These are phyloP conservation scores for Nomada lathburiana DNA, from an alignment of 2,888 invertebrate genomes.

Conservation along the genomic window DNA sequence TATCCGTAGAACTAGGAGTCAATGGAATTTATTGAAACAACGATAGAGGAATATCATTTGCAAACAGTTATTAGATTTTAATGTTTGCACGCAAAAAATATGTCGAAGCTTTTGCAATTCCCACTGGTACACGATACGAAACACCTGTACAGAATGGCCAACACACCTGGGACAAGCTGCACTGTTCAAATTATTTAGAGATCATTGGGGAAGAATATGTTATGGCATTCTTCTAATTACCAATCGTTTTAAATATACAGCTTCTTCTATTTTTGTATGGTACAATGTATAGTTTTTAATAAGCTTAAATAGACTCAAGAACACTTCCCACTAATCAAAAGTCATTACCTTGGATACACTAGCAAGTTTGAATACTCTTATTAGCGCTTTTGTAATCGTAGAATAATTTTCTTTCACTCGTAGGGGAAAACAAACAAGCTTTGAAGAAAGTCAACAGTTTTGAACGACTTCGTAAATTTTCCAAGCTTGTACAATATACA, in stretches of 20 bases:
- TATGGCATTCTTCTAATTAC: no score
- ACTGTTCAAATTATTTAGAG: no score
- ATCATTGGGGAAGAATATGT: no score
- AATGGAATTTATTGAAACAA: background rate
- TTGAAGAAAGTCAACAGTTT: background rate
- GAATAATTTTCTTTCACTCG: background rate
- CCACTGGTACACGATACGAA: conserved; percentile 11
- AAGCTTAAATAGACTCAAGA: background rate
- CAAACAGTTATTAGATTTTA: conserved; percentile 23
- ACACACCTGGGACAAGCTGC: no score
- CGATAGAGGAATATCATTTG: conserved; percentile 35
- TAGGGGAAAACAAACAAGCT: conserved; percentile 13
- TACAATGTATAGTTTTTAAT: no score
- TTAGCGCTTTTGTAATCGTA: background rate
- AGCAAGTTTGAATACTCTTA: background rate
- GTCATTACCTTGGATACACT: background rate
- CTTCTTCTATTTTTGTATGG: no score
- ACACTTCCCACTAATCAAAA: background rate
- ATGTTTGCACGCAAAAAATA: conserved; percentile 21
- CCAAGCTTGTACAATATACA: background rate
- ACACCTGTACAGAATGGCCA: background rate
- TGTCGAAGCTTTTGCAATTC: conserved; percentile 43
- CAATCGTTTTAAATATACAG: no score
- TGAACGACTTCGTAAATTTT: background rate
- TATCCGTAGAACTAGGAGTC: no score